Evolutionary conservation across 1,140 invertebrate genomes (phyloP), one percentile per base, ranked within the genome.

Genomic region (Solen grandis): DNA sequence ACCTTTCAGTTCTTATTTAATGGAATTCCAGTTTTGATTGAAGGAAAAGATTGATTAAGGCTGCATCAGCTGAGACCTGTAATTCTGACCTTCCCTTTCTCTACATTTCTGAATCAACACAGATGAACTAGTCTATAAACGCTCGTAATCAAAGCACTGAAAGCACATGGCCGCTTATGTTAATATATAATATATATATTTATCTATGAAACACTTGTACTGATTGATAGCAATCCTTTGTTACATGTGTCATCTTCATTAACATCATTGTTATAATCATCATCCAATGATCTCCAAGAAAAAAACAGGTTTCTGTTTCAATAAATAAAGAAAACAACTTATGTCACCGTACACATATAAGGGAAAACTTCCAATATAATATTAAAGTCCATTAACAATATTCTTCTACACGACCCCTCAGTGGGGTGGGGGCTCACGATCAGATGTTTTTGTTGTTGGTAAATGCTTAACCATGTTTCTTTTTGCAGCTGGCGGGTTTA

Each of bases 391-490:
- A 41, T 35, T 41, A n/a, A n/a, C n/a, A n/a, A n/a, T n/a, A 35
- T 38, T 66, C 29, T 66, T 35, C 29, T 66, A 31, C 27, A 27
- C 27, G 54, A 22, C 5, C 4, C n/a, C 27, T 82, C 79, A 84
- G 63, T 86, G 85, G 38, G 77, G 85, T 25, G 85, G 85, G 29
- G 82, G 82, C 52, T 80, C 78, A n/a, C 82, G 55, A 76, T 84
- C 85, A 38, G 83, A 74, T n/a, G 81, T 52, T 83, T 82, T 81
- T 50, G 75, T 79, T 27, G 77, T 74, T 59, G 70, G 78, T 66
- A 84, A 75, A 70, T 84, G 82, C 73, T 84, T 84, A 22, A 84
- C 77, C 77, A 84, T 68, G 62, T 80, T 81, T 41, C 82, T 46
- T 59, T 84, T 84, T 35, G 76, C 82, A 69, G 72, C 63, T 13